These are phyloP conservation scores for Dendrolimus kikuchii DNA, from an alignment of 1,140 invertebrate genomes.

Conservation along the genomic window DNA sequence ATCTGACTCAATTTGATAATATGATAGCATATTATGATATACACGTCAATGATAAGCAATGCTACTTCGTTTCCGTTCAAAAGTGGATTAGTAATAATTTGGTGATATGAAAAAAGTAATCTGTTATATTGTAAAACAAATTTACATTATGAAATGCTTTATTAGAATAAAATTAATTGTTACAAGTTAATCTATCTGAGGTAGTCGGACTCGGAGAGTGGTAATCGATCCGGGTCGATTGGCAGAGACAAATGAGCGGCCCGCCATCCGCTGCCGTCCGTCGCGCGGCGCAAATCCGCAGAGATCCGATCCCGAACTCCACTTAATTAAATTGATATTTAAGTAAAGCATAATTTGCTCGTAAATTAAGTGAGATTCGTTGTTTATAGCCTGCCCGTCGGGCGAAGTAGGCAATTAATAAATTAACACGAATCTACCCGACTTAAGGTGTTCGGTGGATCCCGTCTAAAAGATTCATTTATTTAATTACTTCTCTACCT, in stretches of 20 bases:
- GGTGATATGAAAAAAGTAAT: too few relatives aligned
- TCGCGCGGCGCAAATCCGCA: constrained; percentile 34
- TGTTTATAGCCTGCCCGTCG: constrained; percentile 65
- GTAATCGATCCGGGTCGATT: constrained; percentile 42
- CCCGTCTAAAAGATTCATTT: constrained; percentile 51
- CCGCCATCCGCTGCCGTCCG: constrained; percentile 5
- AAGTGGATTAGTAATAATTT: too few relatives aligned
- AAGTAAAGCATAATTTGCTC: constrained; percentile 71
- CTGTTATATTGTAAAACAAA: too few relatives aligned
- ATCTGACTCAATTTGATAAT: too few relatives aligned
- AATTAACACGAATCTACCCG: constrained; percentile 60
- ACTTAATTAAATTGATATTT: constrained; percentile 73
- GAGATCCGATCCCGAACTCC: constrained; percentile 50
- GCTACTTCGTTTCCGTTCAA: too few relatives aligned
- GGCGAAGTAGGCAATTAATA: constrained; percentile 66
- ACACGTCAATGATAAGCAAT: too few relatives aligned
- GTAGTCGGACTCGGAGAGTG: constrained; percentile 10
- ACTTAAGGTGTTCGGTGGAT: constrained; percentile 53
- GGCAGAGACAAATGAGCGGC: constrained; percentile 56
- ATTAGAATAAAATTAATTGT: constrained; percentile 5
- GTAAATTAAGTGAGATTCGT: constrained; percentile 70
- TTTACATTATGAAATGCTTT: too few relatives aligned
- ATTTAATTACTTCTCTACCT: constrained; percentile 42
- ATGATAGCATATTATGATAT: too few relatives aligned
- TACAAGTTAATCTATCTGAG: constrained; percentile 19